Conservation (phyloP, 2,888 invertebrate species). For the Lymantria dispar region DNA sequence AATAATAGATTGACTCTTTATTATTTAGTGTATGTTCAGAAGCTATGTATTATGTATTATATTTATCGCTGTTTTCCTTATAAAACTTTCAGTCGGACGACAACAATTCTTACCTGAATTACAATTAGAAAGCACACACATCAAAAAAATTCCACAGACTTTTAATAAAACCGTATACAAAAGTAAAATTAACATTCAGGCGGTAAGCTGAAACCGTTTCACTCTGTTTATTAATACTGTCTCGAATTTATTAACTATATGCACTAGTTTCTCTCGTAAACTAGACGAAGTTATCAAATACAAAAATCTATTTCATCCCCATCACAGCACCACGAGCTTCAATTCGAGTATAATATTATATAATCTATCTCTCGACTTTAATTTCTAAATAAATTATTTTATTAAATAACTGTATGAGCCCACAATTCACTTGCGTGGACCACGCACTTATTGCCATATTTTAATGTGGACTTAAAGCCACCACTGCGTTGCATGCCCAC, state of each 20-base stretch:
- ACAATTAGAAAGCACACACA: slow-evolving; percentile 28
- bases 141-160: slow-evolving; percentile 23
- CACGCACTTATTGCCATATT: too few relatives aligned
- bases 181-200: slow-evolving; percentile 35
- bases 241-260: slow-evolving; percentile 32
- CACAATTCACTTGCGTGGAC: too few relatives aligned
- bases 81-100: neutral
- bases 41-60: too few relatives aligned
- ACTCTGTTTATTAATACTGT: slow-evolving; percentile 36
- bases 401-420: too few relatives aligned
- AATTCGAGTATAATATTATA: neutral
- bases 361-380: neutral
- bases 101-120: slow-evolving; percentile 11
- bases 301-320: neutral
- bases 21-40: too few relatives aligned
- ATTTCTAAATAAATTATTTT: neutral
- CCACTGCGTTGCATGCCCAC: too few relatives aligned
- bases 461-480: too few relatives aligned
- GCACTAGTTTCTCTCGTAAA: slow-evolving; percentile 23
- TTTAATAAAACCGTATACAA: slow-evolving; percentile 25
- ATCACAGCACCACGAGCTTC: neutral
- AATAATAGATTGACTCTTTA: too few relatives aligned
- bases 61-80: too few relatives aligned
- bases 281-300: neutral
- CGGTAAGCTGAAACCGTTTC: slow-evolving; percentile 37